phyloP scores from a whole-genome alignment of 1,140 invertebrate species.

The Pissodes strobi region DNA sequence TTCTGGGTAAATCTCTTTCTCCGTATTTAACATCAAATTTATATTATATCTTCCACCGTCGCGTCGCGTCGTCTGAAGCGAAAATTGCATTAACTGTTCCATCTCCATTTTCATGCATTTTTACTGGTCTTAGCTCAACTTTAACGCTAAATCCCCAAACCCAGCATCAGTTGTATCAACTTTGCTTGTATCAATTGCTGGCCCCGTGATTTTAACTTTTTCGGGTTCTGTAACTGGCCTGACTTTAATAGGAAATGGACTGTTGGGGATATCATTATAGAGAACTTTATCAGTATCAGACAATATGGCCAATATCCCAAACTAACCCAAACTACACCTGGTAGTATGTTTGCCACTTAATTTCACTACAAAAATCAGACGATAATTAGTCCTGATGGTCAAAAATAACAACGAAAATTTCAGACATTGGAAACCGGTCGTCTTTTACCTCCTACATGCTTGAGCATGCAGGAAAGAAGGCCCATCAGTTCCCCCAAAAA shows the following conservation, averaged over 20 bases:
- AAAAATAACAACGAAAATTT: too few species aligned
- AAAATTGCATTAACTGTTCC: constrained; percentile 79
- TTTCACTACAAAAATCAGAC: too few species aligned
- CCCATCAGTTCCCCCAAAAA: too few species aligned
- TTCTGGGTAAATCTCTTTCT: constrained; percentile 71
- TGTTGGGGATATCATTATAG: constrained; percentile 72
- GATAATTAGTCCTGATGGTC: too few species aligned
- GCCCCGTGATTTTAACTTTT: constrained; percentile 75
- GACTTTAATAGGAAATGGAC: constrained; percentile 77
- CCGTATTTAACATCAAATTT: constrained; percentile 80
- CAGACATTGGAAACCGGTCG: too few species aligned
- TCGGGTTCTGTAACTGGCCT: constrained; percentile 75
- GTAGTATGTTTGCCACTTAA: too few species aligned
- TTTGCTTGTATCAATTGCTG: constrained; percentile 70
- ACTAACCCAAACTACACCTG: too few species aligned
- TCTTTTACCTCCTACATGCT: too few species aligned
- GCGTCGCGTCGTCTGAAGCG: constrained; percentile 83
- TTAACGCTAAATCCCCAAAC: constrained; percentile 75
- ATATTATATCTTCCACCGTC: too few species aligned
- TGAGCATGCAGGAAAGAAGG: too few species aligned
- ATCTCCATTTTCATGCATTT: constrained; percentile 72
- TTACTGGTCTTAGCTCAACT: constrained; percentile 73
- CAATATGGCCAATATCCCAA: too few species aligned
- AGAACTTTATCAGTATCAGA: too few species aligned
- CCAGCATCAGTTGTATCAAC: constrained; percentile 85